phyloP scores from a whole-genome alignment of 1,140 invertebrate genomes.

The Phymorhynchus buccinoides region DNA sequence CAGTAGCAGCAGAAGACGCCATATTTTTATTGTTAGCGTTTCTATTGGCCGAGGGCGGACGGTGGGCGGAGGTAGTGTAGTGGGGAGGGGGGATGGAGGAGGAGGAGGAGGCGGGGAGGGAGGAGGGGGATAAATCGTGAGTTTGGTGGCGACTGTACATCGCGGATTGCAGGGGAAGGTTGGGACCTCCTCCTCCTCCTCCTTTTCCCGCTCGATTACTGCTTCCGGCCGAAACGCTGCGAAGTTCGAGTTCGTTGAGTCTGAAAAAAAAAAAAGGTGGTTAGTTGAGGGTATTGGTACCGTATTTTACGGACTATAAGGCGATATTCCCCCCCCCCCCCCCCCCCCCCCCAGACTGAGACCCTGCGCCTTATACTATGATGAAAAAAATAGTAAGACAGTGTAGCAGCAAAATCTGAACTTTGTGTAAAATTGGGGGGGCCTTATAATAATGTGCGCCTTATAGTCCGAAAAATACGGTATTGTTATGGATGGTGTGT shows the following conservation, averaged over 20 bases:
- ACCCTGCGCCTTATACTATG: too few species aligned
- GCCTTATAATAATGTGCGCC: too few species aligned
- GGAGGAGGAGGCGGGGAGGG: not conserved
- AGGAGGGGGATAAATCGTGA: too few species aligned
- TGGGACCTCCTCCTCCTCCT: not conserved
- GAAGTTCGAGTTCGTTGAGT: constrained; percentile 9
- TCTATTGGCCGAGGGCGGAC: not conserved
- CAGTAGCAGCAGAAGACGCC: not conserved
- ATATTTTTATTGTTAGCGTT: not conserved
- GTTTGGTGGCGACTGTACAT: constrained; percentile 38
- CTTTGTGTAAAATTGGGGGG: too few species aligned
- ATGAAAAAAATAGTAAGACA: too few species aligned
- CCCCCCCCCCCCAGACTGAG: too few species aligned
- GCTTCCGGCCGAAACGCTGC: constrained; percentile 11
- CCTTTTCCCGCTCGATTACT: not conserved
- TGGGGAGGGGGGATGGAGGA: not conserved
- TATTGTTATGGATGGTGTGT: too few species aligned
- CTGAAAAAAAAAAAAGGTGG: not conserved
- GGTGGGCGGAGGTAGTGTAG: not conserved
- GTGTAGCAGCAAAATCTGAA: too few species aligned
- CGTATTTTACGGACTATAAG: too few species aligned
- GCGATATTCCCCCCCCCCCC: too few species aligned
- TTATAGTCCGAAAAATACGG: too few species aligned
- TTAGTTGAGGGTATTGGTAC: too few species aligned
- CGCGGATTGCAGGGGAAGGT: constrained; percentile 12